phyloP scores from a whole-genome alignment of 2,113 vertebrate genomes.

The Psammodynastes pulverulentus region DNA sequence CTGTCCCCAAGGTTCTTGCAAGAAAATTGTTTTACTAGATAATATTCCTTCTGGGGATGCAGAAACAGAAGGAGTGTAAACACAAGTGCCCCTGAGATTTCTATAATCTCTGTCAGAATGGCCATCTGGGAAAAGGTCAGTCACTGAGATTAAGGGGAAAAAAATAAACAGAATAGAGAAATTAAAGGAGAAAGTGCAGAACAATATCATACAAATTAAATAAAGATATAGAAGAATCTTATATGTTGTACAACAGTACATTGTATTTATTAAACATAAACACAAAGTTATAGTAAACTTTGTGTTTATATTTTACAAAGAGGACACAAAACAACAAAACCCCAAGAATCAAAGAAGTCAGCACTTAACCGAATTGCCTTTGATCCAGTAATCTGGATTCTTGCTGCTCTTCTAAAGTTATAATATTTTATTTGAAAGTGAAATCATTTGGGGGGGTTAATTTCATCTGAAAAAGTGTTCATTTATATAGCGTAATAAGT shows the following conservation, averaged over 20 bases:
- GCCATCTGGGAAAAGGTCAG: conserved; percentile 15
- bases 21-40: neutral
- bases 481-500: neutral
- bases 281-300: neutral
- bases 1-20: neutral
- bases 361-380: neutral
- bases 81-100: conserved; percentile 33
- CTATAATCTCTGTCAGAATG: conserved; percentile 33
- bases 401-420: conserved; percentile 13
- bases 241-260: neutral
- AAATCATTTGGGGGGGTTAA: neutral
- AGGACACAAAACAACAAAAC: too few relatives aligned
- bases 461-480: neutral
- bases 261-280: neutral
- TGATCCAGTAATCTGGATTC: conserved; percentile 15
- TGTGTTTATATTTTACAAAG: neutral
- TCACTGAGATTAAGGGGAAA: neutral
- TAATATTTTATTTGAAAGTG: neutral
- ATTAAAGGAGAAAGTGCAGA: neutral
- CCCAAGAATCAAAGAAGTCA: neutral
- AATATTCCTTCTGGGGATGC: neutral
- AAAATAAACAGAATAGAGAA: neutral
- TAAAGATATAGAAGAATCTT: neutral
- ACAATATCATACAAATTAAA: neutral
- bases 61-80: conserved; percentile 20